Base-by-base conservation (phyloP, 2,797 vertebrate genomes). In the Scolopax bukidnonensis region DNA sequence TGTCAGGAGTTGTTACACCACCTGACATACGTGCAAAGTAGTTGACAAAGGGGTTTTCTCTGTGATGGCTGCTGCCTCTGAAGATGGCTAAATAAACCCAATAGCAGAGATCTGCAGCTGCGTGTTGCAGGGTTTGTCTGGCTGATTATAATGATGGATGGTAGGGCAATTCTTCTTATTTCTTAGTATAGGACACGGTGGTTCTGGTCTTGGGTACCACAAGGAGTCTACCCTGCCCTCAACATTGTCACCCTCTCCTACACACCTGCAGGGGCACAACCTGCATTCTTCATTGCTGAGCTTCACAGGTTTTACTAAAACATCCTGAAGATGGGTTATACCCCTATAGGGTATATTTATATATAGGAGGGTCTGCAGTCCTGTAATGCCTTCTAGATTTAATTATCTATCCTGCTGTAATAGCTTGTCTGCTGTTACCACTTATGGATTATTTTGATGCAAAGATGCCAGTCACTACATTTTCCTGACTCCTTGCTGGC, bases 311-410 rank as follows among this genome's bases (percentile, higher is more conserved):
- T 79, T 54, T 83, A 5, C 18, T 60, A 5, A 60, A 56, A 27
- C 1, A 0, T 18, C 4, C 16, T 69, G 50, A 76, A 33, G 33
- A 43, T 24, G 40, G 38, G 10, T 16, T 87, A 1, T 28, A 30
- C 7, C 9, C 11, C 21, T 63, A 0, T n/a, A 30, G 36, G 36
- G 36, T 36, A 36, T 36, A 36, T 8, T 36, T 36, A 36, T 36
- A 36, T 36, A 36, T 36, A 36, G 36, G 36, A 10, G 73, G 45
- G 6, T 24, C 45, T 84, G 33, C 24, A 60, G 36, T 45, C 50
- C 65, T 12, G 11, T 33, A 56, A 1, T 53, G 28, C 32, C 16
- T 57, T 61, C 12, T 48, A 43, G 38, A 30, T 84, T 87, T 51
- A 15, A 32, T 74, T 73, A 89, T 63, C 41, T 61, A 0, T 67